phyloP scores from a whole-genome alignment of 2,888 invertebrate genomes.

The Aleiodes testaceus region DNA sequence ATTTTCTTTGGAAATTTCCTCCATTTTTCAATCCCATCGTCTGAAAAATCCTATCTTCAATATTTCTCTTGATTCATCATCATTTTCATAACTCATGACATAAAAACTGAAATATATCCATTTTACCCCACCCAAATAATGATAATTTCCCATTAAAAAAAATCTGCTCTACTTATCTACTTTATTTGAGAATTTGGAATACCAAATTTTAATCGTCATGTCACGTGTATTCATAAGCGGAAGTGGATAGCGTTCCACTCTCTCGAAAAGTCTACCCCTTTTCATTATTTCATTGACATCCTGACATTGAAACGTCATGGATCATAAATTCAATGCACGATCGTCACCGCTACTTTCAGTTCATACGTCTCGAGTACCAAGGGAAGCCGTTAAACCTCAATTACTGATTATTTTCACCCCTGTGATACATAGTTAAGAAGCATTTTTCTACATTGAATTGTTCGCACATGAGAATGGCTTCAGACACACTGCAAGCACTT shows the following conservation, averaged over 20 bases:
- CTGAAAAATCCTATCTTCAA: too few relatives aligned
- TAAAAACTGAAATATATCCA: too few relatives aligned
- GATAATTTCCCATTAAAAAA: background rate
- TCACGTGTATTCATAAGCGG: conserved; percentile 44
- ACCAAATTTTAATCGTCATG: background rate
- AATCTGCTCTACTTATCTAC: conserved; percentile 20
- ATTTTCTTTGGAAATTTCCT: too few relatives aligned
- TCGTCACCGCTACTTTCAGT: conserved; percentile 49
- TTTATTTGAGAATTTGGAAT: conserved; percentile 3
- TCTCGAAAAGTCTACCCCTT: conserved; percentile 13
- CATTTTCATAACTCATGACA: too few relatives aligned
- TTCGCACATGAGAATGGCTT: conserved; percentile 37
- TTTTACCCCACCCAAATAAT: too few relatives aligned
- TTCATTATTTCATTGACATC: conserved; percentile 6
- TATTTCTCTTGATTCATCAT: too few relatives aligned
- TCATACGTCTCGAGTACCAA: conserved; percentile 42
- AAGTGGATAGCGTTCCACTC: conserved; percentile 41
- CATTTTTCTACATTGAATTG: conserved; percentile 33
- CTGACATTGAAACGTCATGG: conserved; percentile 27
- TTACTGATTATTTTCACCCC: conserved; percentile 60
- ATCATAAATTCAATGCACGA: conserved; percentile 48
- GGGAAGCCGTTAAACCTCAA: conserved; percentile 53
- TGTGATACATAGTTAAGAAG: conserved; percentile 36
- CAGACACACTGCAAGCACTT: conserved; percentile 39
- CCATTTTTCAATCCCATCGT: too few relatives aligned